Evolutionary conservation across 2,113 vertebrate species (phyloP).

Genomic region (Gasterosteus nipponicus): DNA sequence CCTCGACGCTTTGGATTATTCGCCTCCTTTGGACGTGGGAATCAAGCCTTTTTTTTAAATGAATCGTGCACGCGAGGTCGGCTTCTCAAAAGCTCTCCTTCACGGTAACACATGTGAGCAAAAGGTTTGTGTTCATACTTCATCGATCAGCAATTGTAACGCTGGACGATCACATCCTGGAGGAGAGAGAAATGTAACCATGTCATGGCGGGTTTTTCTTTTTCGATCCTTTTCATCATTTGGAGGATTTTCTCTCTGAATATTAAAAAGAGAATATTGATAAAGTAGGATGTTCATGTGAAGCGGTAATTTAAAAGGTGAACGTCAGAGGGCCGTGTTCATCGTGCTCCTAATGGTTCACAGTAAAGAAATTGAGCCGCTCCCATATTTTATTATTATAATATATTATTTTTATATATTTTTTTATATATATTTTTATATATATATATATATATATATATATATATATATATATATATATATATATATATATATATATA

Average conservation of each 20-base stretch:
- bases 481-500: too few species aligned
- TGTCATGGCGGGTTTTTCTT: background rate
- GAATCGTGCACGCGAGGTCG: background rate
- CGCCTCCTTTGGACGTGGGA: background rate
- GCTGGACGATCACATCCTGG: background rate
- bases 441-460: too few species aligned
- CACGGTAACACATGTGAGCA: background rate
- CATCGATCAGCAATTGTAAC: background rate
- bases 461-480: too few species aligned
- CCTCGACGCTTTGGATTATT: constrained; percentile 1
- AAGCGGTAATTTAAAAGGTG: background rate
- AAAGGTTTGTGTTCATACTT: background rate
- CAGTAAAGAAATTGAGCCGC: background rate
- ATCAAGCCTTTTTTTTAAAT: background rate
- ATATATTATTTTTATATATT: too few species aligned
- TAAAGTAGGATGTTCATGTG: background rate
- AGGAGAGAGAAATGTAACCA: background rate
- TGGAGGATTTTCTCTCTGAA: constrained; percentile 12
- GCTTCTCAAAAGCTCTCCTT: background rate
- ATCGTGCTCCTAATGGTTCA: background rate
- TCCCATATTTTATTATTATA: background rate
- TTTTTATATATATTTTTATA: too few species aligned
- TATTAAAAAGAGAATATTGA: background rate
- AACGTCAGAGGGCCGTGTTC: background rate
- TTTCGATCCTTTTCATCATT: background rate